Evolutionary conservation across 1,140 invertebrate genomes (phyloP), one percentile per base, ranked within the genome.

Genomic region (Wasmannia auropunctata): DNA sequence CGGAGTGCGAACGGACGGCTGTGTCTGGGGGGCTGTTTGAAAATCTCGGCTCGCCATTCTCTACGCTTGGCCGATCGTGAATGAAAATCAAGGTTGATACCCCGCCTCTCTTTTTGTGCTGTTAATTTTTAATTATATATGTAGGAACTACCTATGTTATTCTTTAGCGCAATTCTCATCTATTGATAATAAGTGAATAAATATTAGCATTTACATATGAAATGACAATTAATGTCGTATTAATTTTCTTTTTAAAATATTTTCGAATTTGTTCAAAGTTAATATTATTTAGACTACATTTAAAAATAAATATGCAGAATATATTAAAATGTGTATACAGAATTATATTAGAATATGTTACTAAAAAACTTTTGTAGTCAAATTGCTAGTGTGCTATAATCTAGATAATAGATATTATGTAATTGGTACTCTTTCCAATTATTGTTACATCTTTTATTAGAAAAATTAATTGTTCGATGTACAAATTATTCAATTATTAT

Each of bases 11-110:
- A 94, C 91, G 91, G 92, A 93, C 93, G 90, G 89, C 72, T 85
- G 91, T 89, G 90, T 91, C 93, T 85, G 90, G 93, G 93, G 93
- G 89, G 90, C 79, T 91, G 92, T 94, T 94, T 86, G 72, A 91
- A 91, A 92, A 93, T 92, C 92, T 92, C 88, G 85, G 81, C 81
- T 86, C 75, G 84, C 86, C 80, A 88, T 88, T 86, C 75, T 79
- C 74, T 58, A 65, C 56, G 74, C 56, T 76, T 85, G 76, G 56
- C 40, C 77, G 60, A 87, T 87, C 19, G 79, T 60, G 67, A 83
- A 72, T 74, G 37, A 16, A 74, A 72, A 74, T 83, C 40, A 60
- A 34, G 19, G 25, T 37, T 69, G 25, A 74, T 69, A 80, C 49
- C 56, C 40, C 51, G 49, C 51, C 40, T 67, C n/a, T 63, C 16